A percentile compares a stretch with the other conserved stretches of the same genome.
These are phyloP conservation scores for Rhorus exstirpatorius DNA, from an alignment of 2,888 invertebrate species.

Conservation along the genomic window DNA sequence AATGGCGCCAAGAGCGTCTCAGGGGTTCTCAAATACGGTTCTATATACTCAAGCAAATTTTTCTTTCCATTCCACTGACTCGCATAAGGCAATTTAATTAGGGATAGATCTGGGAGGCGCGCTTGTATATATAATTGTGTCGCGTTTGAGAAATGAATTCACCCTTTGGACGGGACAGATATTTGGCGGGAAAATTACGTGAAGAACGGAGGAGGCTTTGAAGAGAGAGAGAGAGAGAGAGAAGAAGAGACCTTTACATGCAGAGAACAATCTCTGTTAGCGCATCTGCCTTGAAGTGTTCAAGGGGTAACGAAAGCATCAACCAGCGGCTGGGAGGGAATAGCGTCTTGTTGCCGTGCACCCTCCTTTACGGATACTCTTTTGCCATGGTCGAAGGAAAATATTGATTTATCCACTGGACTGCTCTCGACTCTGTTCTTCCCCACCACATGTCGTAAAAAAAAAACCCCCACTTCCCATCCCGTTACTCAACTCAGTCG, in stretches of 20 bases:
- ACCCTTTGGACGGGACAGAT: neutral
- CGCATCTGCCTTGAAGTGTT: slow-evolving; percentile 47
- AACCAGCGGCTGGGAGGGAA: slow-evolving; percentile 6
- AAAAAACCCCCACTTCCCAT: slow-evolving; percentile 45
- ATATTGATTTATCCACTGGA: slow-evolving; percentile 72
- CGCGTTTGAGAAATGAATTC: neutral
- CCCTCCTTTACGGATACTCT: slow-evolving; percentile 54
- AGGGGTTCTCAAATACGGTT: slow-evolving; percentile 49
- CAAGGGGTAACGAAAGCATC: slow-evolving; percentile 14
- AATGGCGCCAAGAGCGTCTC: slow-evolving; percentile 75
- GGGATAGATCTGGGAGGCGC: neutral
- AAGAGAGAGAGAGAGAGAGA: neutral
- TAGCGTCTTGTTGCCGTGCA: slow-evolving; percentile 30
- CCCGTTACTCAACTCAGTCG: slow-evolving; percentile 31
- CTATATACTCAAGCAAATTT: neutral
- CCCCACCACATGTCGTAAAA: slow-evolving; percentile 49
- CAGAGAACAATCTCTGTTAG: neutral
- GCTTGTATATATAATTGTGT: neutral
- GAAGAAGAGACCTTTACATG: neutral
- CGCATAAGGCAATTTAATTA: neutral
- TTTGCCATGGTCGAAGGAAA: slow-evolving; percentile 70
- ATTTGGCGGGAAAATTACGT: neutral
- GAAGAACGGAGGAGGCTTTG: neutral
- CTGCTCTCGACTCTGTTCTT: slow-evolving; percentile 51
- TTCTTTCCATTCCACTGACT: neutral